Percentiles rank a stretch among this genome's conserved stretches.
These are phyloP conservation scores for Whitmania pigra DNA, from an alignment of 1,140 invertebrate genomes.

Conservation along the genomic window DNA sequence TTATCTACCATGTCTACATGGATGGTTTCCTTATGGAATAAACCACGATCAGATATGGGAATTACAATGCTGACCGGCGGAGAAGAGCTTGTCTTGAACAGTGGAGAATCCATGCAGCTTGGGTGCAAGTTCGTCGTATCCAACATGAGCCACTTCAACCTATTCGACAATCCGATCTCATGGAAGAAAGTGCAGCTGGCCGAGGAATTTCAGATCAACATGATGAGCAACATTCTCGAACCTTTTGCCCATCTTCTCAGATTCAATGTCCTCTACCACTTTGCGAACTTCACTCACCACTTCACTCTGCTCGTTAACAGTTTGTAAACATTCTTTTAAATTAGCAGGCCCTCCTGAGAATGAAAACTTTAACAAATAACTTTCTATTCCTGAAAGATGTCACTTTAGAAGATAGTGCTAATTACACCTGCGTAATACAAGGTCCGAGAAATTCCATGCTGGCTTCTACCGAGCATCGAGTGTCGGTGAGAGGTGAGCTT, in stretches of 20 bases:
- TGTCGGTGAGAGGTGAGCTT: background rate
- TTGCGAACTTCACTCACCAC: background rate
- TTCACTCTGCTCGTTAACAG: slow-evolving; percentile 3
- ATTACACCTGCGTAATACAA: background rate
- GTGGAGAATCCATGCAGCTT: slow-evolving; percentile 15
- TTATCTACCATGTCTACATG: too few relatives aligned
- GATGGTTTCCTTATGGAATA: too few relatives aligned
- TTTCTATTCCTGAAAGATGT: background rate
- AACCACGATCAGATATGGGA: background rate
- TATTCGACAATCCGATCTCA: slow-evolving; percentile 24
- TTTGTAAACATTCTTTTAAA: background rate
- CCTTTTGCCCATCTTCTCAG: slow-evolving; percentile 17
- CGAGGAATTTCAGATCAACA: slow-evolving; percentile 22
- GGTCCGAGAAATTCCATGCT: background rate
- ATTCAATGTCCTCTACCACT: slow-evolving; percentile 17
- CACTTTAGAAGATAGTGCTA: background rate
- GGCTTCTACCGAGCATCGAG: background rate
- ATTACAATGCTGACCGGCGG: slow-evolving; percentile 19
- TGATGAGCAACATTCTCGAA: slow-evolving; percentile 24
- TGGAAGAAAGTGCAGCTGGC: slow-evolving; percentile 23
- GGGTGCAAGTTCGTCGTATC: slow-evolving; percentile 19
- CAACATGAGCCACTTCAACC: slow-evolving; percentile 18
- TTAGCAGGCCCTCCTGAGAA: background rate
- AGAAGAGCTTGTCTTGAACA: slow-evolving; percentile 19
- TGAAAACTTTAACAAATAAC: background rate